A percentile compares a stretch with the other conserved stretches of the same genome.
Conservation (phyloP, 2,888 invertebrate genomes). For the Alsophila aescularia region DNA sequence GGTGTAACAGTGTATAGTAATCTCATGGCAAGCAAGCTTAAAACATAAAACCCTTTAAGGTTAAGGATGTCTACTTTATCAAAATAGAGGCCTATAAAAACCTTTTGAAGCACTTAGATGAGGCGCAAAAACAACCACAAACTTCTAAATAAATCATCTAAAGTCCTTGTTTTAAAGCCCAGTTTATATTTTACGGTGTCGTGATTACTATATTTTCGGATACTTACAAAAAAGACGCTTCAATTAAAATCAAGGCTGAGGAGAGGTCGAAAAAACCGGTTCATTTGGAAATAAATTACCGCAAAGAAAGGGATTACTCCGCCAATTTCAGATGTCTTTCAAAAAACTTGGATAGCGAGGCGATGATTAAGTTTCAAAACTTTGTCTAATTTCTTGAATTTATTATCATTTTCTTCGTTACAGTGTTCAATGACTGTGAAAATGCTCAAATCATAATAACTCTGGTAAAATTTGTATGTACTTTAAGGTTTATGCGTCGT, state of each 20-base stretch:
- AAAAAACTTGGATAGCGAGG: constrained; percentile 49
- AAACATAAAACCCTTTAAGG: neutral
- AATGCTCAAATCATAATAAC: constrained; percentile 38
- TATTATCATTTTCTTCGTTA: constrained; percentile 48
- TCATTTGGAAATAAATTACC: constrained; percentile 55
- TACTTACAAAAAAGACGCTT: constrained; percentile 35
- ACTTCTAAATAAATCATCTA: constrained; percentile 15
- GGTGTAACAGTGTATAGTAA: no score
- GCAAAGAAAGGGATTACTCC: constrained; percentile 57
- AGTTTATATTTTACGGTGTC: constrained; percentile 28
- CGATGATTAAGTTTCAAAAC: constrained; percentile 55
- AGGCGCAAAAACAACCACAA: constrained; percentile 3
- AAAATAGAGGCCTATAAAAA: constrained; percentile 14
- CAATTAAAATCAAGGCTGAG: constrained; percentile 49
- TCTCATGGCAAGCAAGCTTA: no score
- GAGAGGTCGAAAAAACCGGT: constrained; percentile 45
- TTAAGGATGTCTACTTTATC: constrained; percentile 6
- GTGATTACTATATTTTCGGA: constrained; percentile 19
- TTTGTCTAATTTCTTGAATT: constrained; percentile 55
- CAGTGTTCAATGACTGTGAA: constrained; percentile 44
- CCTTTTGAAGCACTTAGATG: constrained; percentile 29
- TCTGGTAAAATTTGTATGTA: constrained; percentile 3
- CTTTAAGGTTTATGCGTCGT: neutral
- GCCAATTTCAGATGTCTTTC: constrained; percentile 56
- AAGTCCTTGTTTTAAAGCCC: constrained; percentile 15